These are phyloP conservation scores for Galeopsomyia nigrocyanea DNA, from an alignment of 2,888 invertebrate genomes.

Conservation along the genomic window DNA sequence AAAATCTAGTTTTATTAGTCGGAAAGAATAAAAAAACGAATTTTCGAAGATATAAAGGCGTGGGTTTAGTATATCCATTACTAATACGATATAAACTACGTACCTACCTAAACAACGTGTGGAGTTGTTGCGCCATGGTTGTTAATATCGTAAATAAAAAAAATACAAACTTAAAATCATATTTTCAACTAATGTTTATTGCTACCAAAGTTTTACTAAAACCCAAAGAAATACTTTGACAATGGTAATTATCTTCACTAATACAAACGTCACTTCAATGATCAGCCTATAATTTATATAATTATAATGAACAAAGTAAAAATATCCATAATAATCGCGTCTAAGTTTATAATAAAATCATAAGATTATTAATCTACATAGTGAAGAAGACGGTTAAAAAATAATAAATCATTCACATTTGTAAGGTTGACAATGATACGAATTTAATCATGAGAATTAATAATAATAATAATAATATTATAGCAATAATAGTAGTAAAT, in stretches of 20 bases:
- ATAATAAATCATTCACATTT: conserved; percentile 28
- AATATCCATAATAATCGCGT: conserved; percentile 48
- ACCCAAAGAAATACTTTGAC: conserved; percentile 67
- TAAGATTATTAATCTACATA: conserved; percentile 46
- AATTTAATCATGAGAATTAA: conserved; percentile 21
- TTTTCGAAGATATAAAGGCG: no score
- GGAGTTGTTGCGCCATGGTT: no score
- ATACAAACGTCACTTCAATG: conserved; percentile 49
- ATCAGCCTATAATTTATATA: conserved; percentile 48
- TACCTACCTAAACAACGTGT: no score
- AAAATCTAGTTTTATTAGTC: no score
- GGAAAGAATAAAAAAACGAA: no score
- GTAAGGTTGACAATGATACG: conserved; percentile 30
- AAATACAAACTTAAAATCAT: conserved; percentile 13
- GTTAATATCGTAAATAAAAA: not conserved
- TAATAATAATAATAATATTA: conserved; percentile 46
- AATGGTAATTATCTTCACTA: conserved; percentile 60
- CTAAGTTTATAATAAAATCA: conserved; percentile 44
- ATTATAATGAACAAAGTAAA: conserved; percentile 48
- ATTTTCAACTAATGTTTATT: conserved; percentile 56
- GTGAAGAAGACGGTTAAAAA: conserved; percentile 37
- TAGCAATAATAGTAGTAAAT: conserved; percentile 27
- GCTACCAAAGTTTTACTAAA: conserved; percentile 66
- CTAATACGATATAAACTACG: no score
- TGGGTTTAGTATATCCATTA: no score